phyloP scores from a whole-genome alignment of 2,888 invertebrate species.

The Fragum whitleyi region DNA sequence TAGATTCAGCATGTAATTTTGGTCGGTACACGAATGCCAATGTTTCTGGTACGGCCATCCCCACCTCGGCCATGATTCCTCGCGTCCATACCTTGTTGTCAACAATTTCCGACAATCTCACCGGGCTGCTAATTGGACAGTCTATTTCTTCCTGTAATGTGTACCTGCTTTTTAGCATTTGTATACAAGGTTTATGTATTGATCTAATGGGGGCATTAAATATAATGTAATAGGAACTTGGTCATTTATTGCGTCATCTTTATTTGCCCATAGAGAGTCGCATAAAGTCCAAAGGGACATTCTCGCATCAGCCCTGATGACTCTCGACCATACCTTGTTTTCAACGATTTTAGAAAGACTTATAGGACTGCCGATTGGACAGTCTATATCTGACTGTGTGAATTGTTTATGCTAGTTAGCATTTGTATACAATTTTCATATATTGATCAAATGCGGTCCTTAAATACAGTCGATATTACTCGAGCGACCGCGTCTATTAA shows the following conservation, averaged over 20 bases:
- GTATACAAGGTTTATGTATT: not conserved
- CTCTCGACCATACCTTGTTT: constrained; percentile 71
- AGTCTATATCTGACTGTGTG: constrained; percentile 68
- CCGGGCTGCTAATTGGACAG: constrained; percentile 72
- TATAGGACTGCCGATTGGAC: constrained; percentile 71
- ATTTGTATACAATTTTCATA: too few species aligned
- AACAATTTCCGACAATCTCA: constrained; percentile 55
- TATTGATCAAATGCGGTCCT: too few species aligned
- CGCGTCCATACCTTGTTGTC: constrained; percentile 74
- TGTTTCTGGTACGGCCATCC: constrained; percentile 61
- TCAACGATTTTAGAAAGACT: constrained; percentile 62
- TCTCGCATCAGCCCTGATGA: constrained; percentile 61
- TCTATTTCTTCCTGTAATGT: constrained; percentile 64
- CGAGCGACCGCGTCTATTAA: too few species aligned
- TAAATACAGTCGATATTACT: too few species aligned
- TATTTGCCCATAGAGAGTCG: too few species aligned
- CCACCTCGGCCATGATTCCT: constrained; percentile 60
- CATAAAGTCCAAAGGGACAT: too few species aligned
- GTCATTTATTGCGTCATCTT: too few species aligned
- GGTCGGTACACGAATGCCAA: constrained; percentile 56
- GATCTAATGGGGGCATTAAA: not conserved
- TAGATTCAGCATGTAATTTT: not conserved
- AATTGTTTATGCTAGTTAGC: too few species aligned
- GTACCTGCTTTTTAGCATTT: too few species aligned
- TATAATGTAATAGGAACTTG: not conserved